Evolutionary conservation across 2,797 vertebrate species (phyloP), one percentile per base, ranked within the genome.

Genomic region (Sebastes alutus): DNA sequence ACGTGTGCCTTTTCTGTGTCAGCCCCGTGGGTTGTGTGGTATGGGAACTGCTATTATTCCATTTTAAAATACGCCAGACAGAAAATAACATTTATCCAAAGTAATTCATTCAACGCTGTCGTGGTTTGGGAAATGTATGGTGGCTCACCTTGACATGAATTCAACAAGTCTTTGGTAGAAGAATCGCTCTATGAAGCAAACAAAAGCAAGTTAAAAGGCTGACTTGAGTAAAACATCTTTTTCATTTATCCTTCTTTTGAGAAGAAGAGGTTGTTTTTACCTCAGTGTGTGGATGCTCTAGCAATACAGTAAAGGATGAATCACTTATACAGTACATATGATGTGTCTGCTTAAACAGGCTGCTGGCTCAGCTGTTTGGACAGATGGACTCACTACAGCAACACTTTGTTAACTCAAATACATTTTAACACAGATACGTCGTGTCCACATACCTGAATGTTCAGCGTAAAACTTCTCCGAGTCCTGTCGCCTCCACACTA

Each of bases 161-260:
- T 99, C 98, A 93, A 99, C 98, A 85, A 99, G 95, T 81, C 98
- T 96, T 91, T 97, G 98, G 91, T 97, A 99, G 96, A 99, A 99
- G 94, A 99, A 99, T 38, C 96, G 94, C 13, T 95, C 98, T 99
- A 85, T 33, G 82, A 87, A 74, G 65, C 4, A 75, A 75, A 54
- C 63, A 75, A 78, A 55, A 75, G 9, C 42, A 46, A 52, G 46
- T n/a, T 52, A 20, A 46, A 30, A 33, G 18, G 46, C 46, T 55
- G 55, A 65, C 35, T n/a, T 18, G 7, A 49, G 22, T 38, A 7
- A 72, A 63, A 66, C 22, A 5, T 0, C 46, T 10, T 12, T 64
- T 30, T 46, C 11, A 63, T 1, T 55, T 32, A 65, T 64, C 3
- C 27, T 46, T 18, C 13, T 38, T 38, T 38, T 38, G 35, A 38